A percentile compares a stretch with the other conserved stretches of the same genome.
These are phyloP conservation scores for Hypotaenidia okinawae DNA, from an alignment of 2,797 vertebrate species.

Conservation along the genomic window DNA sequence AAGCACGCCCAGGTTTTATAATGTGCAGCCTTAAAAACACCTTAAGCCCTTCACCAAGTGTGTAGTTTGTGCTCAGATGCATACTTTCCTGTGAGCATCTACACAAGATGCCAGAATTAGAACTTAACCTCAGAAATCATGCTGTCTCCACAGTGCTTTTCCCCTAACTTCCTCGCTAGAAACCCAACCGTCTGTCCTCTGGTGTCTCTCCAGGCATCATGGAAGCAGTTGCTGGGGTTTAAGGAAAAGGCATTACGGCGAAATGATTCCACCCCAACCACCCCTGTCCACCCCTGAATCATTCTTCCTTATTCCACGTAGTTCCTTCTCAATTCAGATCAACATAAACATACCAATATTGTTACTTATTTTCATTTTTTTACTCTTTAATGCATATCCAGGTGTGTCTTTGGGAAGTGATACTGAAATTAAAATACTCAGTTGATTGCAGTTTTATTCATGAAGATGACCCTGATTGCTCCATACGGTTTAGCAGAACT, in stretches of 20 bases:
- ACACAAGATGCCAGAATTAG: constrained; percentile 3
- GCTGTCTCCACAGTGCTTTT: neutral
- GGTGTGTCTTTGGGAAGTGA: neutral
- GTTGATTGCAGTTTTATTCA: neutral
- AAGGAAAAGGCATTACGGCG: neutral
- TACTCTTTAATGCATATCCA: neutral
- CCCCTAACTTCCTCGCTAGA: neutral
- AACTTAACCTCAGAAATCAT: neutral
- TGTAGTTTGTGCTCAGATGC: neutral
- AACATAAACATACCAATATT: neutral
- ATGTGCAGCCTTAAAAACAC: neutral
- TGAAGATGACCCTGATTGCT: neutral
- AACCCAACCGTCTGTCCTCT: neutral
- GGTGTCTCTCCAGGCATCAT: neutral
- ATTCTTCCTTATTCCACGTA: neutral
- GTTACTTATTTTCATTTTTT: neutral
- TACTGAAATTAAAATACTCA: neutral
- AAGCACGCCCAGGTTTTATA: neutral
- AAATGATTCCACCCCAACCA: too few species aligned
- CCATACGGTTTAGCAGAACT: neutral
- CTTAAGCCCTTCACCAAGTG: neutral
- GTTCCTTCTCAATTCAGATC: neutral
- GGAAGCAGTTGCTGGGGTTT: neutral
- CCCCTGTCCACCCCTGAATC: too few species aligned
- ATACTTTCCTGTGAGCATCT: neutral